These are phyloP conservation scores for Abrostola triplasia DNA, from an alignment of 2,888 invertebrate species.

Conservation along the genomic window DNA sequence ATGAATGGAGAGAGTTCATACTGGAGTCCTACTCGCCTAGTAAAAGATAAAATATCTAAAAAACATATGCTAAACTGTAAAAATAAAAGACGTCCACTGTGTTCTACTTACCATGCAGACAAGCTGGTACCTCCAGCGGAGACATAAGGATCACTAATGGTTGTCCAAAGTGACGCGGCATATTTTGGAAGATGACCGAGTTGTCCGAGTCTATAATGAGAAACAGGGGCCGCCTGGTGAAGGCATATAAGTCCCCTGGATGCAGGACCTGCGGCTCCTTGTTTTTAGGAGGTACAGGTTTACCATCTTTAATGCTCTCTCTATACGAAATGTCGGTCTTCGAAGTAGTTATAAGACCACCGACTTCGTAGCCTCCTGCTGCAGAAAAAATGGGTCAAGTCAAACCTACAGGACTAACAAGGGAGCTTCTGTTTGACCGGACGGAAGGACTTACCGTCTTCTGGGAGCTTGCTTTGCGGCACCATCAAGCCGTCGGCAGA, in stretches of 20 bases:
- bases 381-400: background rate
- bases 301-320: slow-evolving; percentile 69
- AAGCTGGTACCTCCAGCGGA: slow-evolving; percentile 95
- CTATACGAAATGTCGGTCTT: slow-evolving; percentile 91
- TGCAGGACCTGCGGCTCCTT: slow-evolving; percentile 94
- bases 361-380: slow-evolving; percentile 95
- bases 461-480: slow-evolving; percentile 93
- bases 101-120: slow-evolving; percentile 91
- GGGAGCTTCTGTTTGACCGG: too few relatives aligned
- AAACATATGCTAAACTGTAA: background rate
- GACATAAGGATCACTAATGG: slow-evolving; percentile 98
- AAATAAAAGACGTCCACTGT: slow-evolving; percentile 4
- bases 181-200: slow-evolving; percentile 96
- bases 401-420: too few relatives aligned
- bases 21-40: background rate
- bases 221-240: slow-evolving; percentile 97
- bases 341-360: slow-evolving; percentile 96
- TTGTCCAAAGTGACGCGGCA: slow-evolving; percentile 96
- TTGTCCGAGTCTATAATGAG: slow-evolving; percentile 98
- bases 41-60: background rate
- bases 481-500: slow-evolving; percentile 97
- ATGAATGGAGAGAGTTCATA: background rate
- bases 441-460: slow-evolving; percentile 92
- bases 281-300: slow-evolving; percentile 49
- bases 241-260: slow-evolving; percentile 97